Base-by-base conservation (phyloP, 2,888 invertebrate genomes). In the Acanthosepion pharaonis region DNA sequence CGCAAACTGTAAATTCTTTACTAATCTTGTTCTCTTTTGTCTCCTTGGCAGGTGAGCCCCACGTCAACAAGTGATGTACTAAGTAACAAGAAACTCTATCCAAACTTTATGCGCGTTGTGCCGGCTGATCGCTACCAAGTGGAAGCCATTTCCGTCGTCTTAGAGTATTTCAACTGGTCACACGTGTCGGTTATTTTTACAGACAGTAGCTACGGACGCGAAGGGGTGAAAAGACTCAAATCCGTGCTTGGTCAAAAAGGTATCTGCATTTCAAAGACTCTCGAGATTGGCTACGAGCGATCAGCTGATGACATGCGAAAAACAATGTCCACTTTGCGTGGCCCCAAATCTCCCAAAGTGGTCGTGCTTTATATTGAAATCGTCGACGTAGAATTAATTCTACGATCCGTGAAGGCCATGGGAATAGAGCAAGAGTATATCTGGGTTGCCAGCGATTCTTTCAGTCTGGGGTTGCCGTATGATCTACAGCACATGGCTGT, bases 131-230 rank as follows among this genome's bases (percentile, higher is more conserved):
- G 95, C n/a, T 96, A 96, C 95, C 97, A 96, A 94, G 96, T 96
- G 48, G 95, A 95, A 94, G 96, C 96, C 6, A 96, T 97, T 48
- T 94, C 96, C 1, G 95, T 95, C 42, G 94, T 97, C 15, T 92
- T 97, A 55, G 94, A 94, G 5, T 95, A 96, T 94, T 97, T 97
- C 95, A 98, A 98, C 97, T 98, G 98, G 98, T 98, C 98, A 28
- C 98, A 98, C 97, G 98, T 98, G 94, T 98, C 98, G 94, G 98
- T 98, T n/a, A 98, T 98, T 94, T 98, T 98, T 97, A 98, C 98
- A 3, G 98, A 98, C 96, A 98, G 98, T 23, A 96, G 96, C 53
- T 97, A 97, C 94, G 97, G 97, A 2, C 95, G 96, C n/a, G 96
- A 96, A 51, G 96, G 96, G 9, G 95, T 96, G 42, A 96, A 96